Conservation (phyloP, 2,888 invertebrate species). For the Desoria tigrina region DNA sequence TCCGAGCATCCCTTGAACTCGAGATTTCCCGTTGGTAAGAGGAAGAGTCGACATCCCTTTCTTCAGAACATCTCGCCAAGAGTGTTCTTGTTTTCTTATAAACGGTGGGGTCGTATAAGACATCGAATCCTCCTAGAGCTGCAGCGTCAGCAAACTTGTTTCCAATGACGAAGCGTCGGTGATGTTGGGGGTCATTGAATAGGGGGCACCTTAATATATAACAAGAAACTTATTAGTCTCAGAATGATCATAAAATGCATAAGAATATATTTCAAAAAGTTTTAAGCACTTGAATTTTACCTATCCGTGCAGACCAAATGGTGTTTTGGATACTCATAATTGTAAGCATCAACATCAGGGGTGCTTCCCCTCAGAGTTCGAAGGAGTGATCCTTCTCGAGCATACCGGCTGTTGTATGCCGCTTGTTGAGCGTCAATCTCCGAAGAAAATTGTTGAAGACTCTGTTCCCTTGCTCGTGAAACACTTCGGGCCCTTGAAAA, state of each 20-base stretch:
- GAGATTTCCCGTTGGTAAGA: not conserved
- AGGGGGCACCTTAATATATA: constrained; percentile 38
- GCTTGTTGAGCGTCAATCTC: too few relatives aligned
- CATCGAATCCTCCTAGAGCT: constrained; percentile 45
- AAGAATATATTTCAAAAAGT: too few relatives aligned
- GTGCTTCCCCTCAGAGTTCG: constrained; percentile 16
- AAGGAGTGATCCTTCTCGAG: constrained; percentile 23
- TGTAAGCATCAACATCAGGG: constrained; percentile 15
- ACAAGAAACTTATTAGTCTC: too few relatives aligned
- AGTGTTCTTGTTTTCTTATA: constrained; percentile 24
- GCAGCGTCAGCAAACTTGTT: constrained; percentile 43
- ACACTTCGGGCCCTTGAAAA: too few relatives aligned
- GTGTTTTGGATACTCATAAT: constrained; percentile 38
- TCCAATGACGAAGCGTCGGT: constrained; percentile 39
- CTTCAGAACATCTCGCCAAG: constrained; percentile 27
- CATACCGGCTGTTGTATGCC: not conserved
- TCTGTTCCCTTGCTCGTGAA: too few relatives aligned
- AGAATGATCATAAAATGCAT: too few relatives aligned
- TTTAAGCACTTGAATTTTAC: too few relatives aligned
- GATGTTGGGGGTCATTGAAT: constrained; percentile 35
- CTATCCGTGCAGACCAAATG: constrained; percentile 37
- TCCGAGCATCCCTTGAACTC: not conserved
- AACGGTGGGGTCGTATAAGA: constrained; percentile 39
- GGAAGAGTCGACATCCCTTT: constrained; percentile 28
- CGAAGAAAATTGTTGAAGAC: too few relatives aligned